Evolutionary conservation across 2,888 invertebrate genomes (phyloP).

Genomic region (Tenthredo notha): DNA sequence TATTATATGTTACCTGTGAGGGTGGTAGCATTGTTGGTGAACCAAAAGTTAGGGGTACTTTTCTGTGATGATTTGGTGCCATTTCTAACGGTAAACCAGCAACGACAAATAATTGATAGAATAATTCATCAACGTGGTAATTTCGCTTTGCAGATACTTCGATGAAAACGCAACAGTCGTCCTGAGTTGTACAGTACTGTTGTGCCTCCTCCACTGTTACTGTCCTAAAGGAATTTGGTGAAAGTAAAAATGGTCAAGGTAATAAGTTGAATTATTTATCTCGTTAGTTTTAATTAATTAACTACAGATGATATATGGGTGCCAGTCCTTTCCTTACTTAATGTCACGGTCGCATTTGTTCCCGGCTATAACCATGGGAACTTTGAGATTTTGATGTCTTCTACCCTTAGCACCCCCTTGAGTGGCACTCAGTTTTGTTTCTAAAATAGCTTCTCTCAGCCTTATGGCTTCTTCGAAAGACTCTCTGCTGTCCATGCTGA

Average conservation of each 20-base stretch:
- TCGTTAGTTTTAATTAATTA: background rate
- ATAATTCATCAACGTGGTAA: constrained; percentile 90
- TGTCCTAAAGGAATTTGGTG: constrained; percentile 80
- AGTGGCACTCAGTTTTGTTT: constrained; percentile 89
- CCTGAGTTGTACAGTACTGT: constrained; percentile 89
- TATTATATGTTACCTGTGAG: constrained; percentile 72
- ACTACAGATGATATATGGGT: constrained; percentile 49
- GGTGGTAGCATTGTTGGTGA: constrained; percentile 89
- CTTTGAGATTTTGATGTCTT: constrained; percentile 81
- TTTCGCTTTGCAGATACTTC: constrained; percentile 93
- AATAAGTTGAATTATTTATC: background rate
- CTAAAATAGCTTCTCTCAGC: constrained; percentile 89
- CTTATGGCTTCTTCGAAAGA: constrained; percentile 92
- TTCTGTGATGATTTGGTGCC: constrained; percentile 93
- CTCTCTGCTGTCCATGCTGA: constrained; percentile 91
- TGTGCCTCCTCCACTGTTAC: constrained; percentile 89
- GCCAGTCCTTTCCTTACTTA: constrained; percentile 80
- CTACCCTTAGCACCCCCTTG: constrained; percentile 81
- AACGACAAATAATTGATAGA: constrained; percentile 90
- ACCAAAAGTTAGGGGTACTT: constrained; percentile 85
- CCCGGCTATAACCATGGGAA: constrained; percentile 93
- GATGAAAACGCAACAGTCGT: constrained; percentile 88
- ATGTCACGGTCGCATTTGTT: constrained; percentile 93
- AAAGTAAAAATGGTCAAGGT: constrained; percentile 28
- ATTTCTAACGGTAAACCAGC: constrained; percentile 92